Conservation (phyloP, 2,797 vertebrate genomes). For the Eutrigla gurnardus region DNA sequence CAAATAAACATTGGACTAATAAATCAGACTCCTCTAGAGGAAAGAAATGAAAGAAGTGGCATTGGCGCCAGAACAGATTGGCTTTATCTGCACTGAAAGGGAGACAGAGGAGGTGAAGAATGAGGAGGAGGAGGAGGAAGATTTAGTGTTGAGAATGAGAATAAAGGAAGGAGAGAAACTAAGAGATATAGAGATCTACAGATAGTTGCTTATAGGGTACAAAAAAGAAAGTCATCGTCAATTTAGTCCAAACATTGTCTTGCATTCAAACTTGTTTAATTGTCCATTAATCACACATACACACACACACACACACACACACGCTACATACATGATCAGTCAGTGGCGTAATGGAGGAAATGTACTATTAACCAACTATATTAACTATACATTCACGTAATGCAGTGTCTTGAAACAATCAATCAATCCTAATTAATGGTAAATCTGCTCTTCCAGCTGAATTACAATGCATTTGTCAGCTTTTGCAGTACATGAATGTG, state of each 20-base stretch:
- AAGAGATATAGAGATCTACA: conserved; percentile 32
- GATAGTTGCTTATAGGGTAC: conserved; percentile 47
- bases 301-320: conserved; percentile 47
- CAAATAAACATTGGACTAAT: conserved; percentile 63
- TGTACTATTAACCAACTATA: no score
- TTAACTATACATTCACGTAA: no score
- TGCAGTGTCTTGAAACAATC: not conserved
- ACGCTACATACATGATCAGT: conserved; percentile 10
- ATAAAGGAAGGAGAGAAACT: conserved; percentile 32
- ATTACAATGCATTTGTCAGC: not conserved
- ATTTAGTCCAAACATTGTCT: conserved; percentile 40
- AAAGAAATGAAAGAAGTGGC: conserved; percentile 55
- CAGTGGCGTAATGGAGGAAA: no score
- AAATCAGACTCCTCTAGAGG: conserved; percentile 58
- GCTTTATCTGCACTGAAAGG: conserved; percentile 49
- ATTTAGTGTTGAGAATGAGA: conserved; percentile 54
- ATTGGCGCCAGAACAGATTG: conserved; percentile 64
- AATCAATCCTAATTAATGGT: not conserved
- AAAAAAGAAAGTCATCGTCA: conserved; percentile 52
- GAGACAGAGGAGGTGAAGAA: conserved; percentile 65
- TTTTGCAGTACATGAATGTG: not conserved
- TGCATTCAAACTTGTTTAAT: conserved; percentile 43
- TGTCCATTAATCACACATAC: conserved; percentile 54
- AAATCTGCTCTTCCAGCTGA: not conserved
- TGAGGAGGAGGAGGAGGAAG: conserved; percentile 56